phyloP scores from a whole-genome alignment of 2,797 vertebrate species.

The Acanthis flammea region DNA sequence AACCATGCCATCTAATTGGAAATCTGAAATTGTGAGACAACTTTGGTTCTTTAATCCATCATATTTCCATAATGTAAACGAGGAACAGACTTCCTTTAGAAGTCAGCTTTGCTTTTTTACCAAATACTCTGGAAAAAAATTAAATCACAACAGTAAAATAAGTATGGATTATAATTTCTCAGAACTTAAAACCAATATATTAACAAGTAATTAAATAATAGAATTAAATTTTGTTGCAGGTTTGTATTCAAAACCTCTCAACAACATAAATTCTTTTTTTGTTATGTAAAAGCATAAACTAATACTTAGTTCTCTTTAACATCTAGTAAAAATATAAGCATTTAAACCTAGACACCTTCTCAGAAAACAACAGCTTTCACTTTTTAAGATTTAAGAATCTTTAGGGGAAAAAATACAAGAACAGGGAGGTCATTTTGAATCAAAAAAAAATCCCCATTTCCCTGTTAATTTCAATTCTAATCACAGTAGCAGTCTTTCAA shows the following conservation, averaged over 20 bases:
- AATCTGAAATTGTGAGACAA: constrained; percentile 41
- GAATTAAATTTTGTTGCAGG: background rate
- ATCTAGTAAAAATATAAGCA: background rate
- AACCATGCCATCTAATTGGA: constrained; percentile 50
- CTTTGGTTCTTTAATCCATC: constrained; percentile 37
- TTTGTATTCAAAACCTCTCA: background rate
- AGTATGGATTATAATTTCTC: background rate
- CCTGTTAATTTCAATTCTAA: background rate
- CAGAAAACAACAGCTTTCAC: background rate
- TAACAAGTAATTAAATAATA: background rate
- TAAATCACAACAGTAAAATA: background rate
- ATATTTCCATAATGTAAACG: constrained; percentile 45
- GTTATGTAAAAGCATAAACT: background rate
- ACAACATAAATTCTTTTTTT: background rate
- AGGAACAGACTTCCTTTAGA: constrained; percentile 23
- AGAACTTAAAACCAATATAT: background rate
- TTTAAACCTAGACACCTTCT: background rate
- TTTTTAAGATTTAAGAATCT: background rate
- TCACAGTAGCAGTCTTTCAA: background rate
- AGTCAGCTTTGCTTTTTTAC: constrained; percentile 19
- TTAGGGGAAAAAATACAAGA: background rate
- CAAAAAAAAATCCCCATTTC: background rate
- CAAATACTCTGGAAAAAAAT: background rate
- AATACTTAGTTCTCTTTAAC: background rate
- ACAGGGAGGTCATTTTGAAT: background rate